These are phyloP conservation scores for Kryptolebias marmoratus DNA, from an alignment of 2,113 vertebrate genomes.

Conservation along the genomic window DNA sequence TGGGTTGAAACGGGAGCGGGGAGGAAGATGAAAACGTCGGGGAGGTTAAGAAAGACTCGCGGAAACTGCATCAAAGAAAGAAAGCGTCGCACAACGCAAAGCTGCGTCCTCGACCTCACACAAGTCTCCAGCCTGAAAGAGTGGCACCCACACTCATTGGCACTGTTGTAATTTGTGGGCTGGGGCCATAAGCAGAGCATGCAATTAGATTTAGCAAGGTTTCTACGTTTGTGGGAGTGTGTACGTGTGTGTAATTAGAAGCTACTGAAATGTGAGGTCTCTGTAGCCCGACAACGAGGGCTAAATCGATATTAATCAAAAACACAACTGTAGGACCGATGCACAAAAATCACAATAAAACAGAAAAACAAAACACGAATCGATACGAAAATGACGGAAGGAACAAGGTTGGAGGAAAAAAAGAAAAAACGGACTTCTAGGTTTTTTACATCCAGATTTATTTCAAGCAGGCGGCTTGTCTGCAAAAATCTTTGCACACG, in stretches of 20 bases:
- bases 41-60: background rate
- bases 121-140: constrained; percentile 31
- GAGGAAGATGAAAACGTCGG: background rate
- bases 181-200: constrained; percentile 52
- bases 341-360: constrained; percentile 47
- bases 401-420: background rate
- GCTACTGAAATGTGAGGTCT: constrained; percentile 66
- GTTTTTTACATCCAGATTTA: too few relatives aligned
- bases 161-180: constrained; percentile 65
- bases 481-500: too few relatives aligned
- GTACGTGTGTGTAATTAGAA: constrained; percentile 64
- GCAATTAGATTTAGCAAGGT: constrained; percentile 68
- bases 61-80: constrained; percentile 40
- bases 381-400: too few relatives aligned
- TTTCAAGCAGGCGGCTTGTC: too few relatives aligned
- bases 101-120: constrained; percentile 47
- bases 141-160: constrained; percentile 62
- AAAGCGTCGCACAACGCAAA: constrained; percentile 43
- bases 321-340: constrained; percentile 36
- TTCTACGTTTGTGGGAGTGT: constrained; percentile 35
- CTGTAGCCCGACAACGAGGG: constrained; percentile 53
- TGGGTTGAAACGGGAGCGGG: constrained; percentile 12
- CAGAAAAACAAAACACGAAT: constrained; percentile 6
- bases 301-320: constrained; percentile 74
- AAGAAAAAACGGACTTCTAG: background rate